Conservation (phyloP, 1,140 invertebrate species). For the Drosophila sp. region DNA sequence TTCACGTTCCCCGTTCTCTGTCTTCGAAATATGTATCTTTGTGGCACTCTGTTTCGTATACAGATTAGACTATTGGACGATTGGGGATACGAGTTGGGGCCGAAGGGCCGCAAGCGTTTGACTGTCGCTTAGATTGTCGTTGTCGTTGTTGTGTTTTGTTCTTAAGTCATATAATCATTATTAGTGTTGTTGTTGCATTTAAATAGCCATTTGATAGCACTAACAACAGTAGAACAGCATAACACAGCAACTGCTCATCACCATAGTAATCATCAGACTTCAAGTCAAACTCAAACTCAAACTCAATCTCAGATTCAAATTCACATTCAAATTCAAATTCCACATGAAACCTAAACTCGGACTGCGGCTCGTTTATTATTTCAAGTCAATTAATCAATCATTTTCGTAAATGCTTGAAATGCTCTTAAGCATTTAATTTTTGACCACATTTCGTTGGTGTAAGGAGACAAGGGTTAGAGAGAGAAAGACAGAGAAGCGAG, state of each 20-base stretch:
- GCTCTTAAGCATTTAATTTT: constrained; percentile 46
- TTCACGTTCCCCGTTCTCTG: constrained; percentile 6
- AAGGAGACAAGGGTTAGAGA: background rate
- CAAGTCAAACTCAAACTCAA: background rate
- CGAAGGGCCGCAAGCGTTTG: constrained; percentile 40
- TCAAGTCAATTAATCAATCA: constrained; percentile 76
- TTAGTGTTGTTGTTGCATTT: constrained; percentile 53
- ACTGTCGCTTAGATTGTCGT: constrained; percentile 37
- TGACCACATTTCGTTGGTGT: constrained; percentile 17
- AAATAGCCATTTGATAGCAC: constrained; percentile 67
- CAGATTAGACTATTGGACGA: background rate
- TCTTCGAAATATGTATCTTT: background rate
- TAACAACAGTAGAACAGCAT: constrained; percentile 41
- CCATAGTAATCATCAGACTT: constrained; percentile 28
- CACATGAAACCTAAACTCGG: background rate
- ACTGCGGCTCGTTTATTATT: constrained; percentile 38
- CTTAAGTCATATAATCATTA: constrained; percentile 66
- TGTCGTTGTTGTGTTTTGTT: constrained; percentile 21
- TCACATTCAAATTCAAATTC: background rate
- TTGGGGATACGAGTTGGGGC: background rate
- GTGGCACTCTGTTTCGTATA: constrained; percentile 13
- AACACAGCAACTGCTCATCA: constrained; percentile 35
- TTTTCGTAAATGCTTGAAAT: constrained; percentile 60
- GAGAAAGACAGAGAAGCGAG: background rate
- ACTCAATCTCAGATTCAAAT: background rate